Evolutionary conservation across 37 sponge, comb jelly and placozoan species (phyloP).

Genomic region (Crambe crambe): DNA sequence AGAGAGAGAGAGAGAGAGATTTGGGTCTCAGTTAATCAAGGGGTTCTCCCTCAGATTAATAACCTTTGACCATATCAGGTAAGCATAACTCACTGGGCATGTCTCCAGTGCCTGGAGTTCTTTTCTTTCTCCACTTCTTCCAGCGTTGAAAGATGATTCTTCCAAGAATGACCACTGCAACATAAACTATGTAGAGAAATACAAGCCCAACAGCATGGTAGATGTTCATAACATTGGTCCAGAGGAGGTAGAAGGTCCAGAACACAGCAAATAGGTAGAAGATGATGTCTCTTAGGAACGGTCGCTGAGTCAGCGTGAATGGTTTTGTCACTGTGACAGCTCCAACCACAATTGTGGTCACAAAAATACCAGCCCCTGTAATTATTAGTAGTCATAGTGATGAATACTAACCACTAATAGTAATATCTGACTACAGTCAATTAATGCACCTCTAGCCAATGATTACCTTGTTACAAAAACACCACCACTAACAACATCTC

Average conservation of each 20-base stretch:
- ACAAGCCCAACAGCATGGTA: conserved; percentile 82
- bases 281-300: conserved; percentile 93
- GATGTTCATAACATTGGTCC: conserved; percentile 60
- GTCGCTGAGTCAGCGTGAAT: conserved; percentile 84
- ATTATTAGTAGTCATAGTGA: background rate
- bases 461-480: no score
- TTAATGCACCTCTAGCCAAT: no score
- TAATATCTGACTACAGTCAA: no score
- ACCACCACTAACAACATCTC: no score
- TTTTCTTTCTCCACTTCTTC: conserved; percentile 48
- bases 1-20: no score
- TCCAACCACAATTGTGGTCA: conserved; percentile 91
- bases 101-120: conserved; percentile 41
- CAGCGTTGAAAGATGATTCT: conserved; percentile 78
- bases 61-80: background rate
- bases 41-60: background rate
- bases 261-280: conserved; percentile 88
- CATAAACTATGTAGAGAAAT: conserved; percentile 80
- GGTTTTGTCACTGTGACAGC: conserved; percentile 74
- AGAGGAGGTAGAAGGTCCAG: conserved; percentile 88
- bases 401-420: background rate
- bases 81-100: conserved; percentile 53
- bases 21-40: no score
- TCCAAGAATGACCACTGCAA: conserved; percentile 89
- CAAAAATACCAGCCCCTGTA: conserved; percentile 98